Evolutionary conservation across 2,113 vertebrate species (phyloP).

Genomic region (Cryptomyrus ogoouensis): DNA sequence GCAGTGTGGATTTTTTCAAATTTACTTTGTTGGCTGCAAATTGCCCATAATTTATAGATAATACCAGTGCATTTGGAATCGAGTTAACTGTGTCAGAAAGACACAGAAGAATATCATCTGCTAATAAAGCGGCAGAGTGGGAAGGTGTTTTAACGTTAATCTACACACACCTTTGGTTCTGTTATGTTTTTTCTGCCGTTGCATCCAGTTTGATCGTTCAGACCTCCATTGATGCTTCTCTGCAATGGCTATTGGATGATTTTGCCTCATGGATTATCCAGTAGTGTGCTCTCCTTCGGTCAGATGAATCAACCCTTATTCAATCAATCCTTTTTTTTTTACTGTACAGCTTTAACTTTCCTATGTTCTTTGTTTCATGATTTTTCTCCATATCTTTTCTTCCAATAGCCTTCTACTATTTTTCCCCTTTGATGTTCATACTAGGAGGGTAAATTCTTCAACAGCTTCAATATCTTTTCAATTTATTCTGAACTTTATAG

Average conservation of each 20-base stretch:
- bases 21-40: not conserved
- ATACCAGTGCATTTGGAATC: not conserved
- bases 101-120: not conserved
- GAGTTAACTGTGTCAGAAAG: not conserved
- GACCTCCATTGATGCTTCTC: not conserved
- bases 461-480: not conserved
- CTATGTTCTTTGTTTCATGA: not conserved
- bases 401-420: not conserved
- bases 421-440: not conserved
- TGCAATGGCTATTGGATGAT: not conserved
- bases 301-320: not conserved
- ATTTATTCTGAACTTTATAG: not conserved
- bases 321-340: not conserved
- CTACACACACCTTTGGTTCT: not conserved
- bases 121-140: not conserved
- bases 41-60: not conserved
- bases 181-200: not conserved
- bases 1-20: not conserved
- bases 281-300: not conserved
- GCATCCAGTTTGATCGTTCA: not conserved
- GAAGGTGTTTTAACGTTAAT: not conserved
- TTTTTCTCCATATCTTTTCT: not conserved
- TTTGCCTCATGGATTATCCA: not conserved
- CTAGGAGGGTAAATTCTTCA: not conserved
- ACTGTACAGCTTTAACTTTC: not conserved